phyloP scores from a whole-genome alignment of 2,797 vertebrate genomes.

The Paramormyrops hopkinsi region DNA sequence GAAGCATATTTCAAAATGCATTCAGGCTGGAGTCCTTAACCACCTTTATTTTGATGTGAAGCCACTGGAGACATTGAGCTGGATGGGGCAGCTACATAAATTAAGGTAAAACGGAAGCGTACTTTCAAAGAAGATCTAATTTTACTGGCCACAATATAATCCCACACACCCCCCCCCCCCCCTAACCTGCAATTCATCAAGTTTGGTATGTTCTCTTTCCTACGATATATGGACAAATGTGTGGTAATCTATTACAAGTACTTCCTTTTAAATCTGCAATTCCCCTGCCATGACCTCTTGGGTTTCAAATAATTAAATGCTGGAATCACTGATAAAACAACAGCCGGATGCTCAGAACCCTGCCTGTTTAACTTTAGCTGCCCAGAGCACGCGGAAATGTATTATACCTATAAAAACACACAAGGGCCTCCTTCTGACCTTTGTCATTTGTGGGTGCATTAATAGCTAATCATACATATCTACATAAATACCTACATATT shows the following conservation, averaged over 20 bases:
- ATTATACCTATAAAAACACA: not conserved
- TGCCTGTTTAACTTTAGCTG: not conserved
- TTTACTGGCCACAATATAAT: not conserved
- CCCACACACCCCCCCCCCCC: not conserved
- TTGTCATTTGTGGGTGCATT: not conserved
- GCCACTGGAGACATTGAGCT: not conserved
- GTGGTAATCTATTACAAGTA: not conserved
- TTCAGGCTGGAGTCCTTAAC: not conserved
- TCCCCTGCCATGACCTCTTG: slow-evolving; percentile 1
- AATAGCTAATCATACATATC: not conserved
- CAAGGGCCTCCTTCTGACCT: not conserved
- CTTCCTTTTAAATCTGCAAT: not conserved
- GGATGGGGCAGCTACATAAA: not conserved
- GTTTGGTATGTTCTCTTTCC: not conserved
- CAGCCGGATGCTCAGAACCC: not conserved
- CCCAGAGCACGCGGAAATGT: not conserved
- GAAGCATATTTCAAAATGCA: not conserved
- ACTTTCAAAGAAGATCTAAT: not conserved
- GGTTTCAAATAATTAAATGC: not conserved
- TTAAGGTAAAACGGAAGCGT: not conserved
- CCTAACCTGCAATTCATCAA: not conserved
- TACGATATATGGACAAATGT: not conserved
- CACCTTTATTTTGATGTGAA: not conserved
- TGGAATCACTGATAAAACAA: not conserved
- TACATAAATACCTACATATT: slow-evolving; percentile 5